These are phyloP conservation scores for Scortum barcoo DNA, from an alignment of 2,113 vertebrate species.

Conservation along the genomic window DNA sequence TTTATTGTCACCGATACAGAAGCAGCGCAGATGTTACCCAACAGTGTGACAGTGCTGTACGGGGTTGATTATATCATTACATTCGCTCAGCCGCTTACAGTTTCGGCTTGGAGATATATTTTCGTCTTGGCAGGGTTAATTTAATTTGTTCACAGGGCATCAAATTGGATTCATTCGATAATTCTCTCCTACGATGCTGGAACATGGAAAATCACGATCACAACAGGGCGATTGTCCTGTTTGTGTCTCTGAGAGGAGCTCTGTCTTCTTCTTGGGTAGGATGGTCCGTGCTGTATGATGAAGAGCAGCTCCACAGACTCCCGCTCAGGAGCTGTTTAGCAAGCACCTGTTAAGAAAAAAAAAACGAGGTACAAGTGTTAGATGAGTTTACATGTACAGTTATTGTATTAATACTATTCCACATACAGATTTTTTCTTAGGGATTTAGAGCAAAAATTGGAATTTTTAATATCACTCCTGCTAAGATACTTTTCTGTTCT, in stretches of 20 bases:
- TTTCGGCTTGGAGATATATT: not conserved
- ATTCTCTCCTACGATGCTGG: not conserved
- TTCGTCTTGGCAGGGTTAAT: not conserved
- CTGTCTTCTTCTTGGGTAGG: not conserved
- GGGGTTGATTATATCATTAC: not conserved
- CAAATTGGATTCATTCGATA: not conserved
- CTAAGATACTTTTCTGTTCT: too few species aligned
- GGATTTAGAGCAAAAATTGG: too few species aligned
- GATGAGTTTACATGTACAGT: not conserved
- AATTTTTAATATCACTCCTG: too few species aligned
- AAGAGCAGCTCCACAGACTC: constrained; percentile 6
- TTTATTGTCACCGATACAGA: constrained; percentile 69
- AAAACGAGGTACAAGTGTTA: not conserved
- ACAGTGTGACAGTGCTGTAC: constrained; percentile 13
- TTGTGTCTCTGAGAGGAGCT: not conserved
- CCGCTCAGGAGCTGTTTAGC: constrained; percentile 46
- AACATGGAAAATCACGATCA: constrained; percentile 13
- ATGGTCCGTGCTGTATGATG: constrained; percentile 13
- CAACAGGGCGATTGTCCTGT: constrained; percentile 24
- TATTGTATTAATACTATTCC: not conserved
- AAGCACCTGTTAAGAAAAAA: constrained; percentile 71
- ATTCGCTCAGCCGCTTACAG: not conserved
- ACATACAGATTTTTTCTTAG: not conserved
- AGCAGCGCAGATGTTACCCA: constrained; percentile 35
- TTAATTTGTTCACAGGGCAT: not conserved